Conservation (phyloP, 1,140 invertebrate genomes). For the Drosophila tsacasi region DNA sequence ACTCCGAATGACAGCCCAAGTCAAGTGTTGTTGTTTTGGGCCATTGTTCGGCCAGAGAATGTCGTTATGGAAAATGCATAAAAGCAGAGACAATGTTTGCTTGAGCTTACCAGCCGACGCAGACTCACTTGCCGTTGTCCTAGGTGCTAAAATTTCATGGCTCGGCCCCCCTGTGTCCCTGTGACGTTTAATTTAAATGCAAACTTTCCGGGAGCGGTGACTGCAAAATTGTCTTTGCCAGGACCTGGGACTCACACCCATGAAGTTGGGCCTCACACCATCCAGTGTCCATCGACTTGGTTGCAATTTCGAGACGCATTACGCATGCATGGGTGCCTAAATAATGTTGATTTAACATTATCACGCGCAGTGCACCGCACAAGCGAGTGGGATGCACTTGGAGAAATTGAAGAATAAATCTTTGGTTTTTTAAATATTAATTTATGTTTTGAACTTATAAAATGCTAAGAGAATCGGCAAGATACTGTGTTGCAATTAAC, state of each 20-base stretch:
- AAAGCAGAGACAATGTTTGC: conserved; percentile 71
- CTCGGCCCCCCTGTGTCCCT: conserved; percentile 3
- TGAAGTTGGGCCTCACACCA: conserved; percentile 12
- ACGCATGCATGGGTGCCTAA: conserved; percentile 83
- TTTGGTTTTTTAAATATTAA: background rate
- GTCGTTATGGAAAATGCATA: conserved; percentile 79
- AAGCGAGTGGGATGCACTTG: background rate
- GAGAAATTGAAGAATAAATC: background rate
- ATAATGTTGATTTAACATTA: conserved; percentile 85
- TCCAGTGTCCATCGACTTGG: conserved; percentile 31
- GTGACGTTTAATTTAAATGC: conserved; percentile 78
- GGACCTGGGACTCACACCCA: background rate
- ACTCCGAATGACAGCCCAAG: conserved; percentile 81
- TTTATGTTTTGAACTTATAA: background rate
- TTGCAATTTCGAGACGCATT: conserved; percentile 80
- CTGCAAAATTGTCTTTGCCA: conserved; percentile 72
- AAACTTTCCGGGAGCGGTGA: conserved; percentile 61
- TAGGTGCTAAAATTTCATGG: conserved; percentile 77
- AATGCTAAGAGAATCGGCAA: background rate
- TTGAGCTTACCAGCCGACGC: conserved; percentile 16
- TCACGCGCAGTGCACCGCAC: conserved; percentile 51
- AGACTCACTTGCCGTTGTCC: conserved; percentile 14
- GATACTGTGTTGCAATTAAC: background rate
- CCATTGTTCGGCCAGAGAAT: conserved; percentile 66
- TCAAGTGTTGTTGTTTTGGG: conserved; percentile 59